Evolutionary conservation across 2,113 vertebrate genomes (phyloP), one percentile per base, ranked within the genome.

Genomic region (Microtus pennsylvanicus): DNA sequence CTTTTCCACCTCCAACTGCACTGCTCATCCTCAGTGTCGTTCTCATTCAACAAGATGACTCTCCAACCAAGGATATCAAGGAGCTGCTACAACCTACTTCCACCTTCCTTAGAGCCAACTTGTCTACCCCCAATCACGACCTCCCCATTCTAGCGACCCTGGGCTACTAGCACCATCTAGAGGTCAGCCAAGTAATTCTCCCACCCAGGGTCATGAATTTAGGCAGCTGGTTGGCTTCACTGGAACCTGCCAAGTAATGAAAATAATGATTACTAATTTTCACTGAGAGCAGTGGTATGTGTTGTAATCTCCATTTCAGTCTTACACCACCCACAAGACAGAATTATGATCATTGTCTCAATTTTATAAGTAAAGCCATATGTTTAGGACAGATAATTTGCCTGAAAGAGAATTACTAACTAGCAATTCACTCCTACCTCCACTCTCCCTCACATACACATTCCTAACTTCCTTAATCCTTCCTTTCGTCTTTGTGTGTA

Each of bases 131-230:
- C 28, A 58, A 55, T 50, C 50, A 50, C 16, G 13, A 1, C 65
- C 45, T 21, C 65, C 50, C 30, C 33, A 35, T 17, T 33, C 50
- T 91, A 88, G 61, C 35, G 6, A 55, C 69, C 50, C n/a, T n/a
- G 45, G 61, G 61, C 47, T 75, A 86, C 70, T 3, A 11, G 94
- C 78, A 21, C 89, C 90, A 89, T 35, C 93, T 97, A 89, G 70
- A 47, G 96, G 89, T 30, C 30, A 38, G 65, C 50, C 45, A 26
- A 33, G 38, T 70, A 77, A 86, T 17, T 55, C 16, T n/a, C 47
- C 55, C 26, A 28, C 45, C 70, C 38, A 10, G 13, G 0, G 35
- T 6, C 67, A 28, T 0, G 55, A 33, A 63, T 24, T 35, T 4
- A 13, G 0, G 6, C 30, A 69, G 67, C 38, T 47, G 30, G 28